phyloP scores from a whole-genome alignment of 2,113 vertebrate species.

The Hemibagrus wyckioides region DNA sequence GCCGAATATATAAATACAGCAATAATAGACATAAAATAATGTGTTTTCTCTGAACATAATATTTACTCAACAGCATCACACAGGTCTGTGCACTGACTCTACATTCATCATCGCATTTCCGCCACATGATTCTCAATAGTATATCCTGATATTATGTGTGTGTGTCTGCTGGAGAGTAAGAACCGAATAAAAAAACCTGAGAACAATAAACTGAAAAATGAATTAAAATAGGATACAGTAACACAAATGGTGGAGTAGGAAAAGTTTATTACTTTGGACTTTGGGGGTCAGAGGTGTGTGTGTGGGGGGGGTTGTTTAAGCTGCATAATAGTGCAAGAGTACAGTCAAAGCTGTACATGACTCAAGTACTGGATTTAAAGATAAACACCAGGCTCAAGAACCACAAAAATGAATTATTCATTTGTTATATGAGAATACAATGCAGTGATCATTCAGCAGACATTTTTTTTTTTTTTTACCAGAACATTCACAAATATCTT shows the following conservation, averaged over 20 bases:
- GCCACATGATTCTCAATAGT: slow-evolving; percentile 16
- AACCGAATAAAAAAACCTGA: slow-evolving; percentile 24
- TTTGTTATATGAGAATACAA: background rate
- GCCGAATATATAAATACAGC: background rate
- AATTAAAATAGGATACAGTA: slow-evolving; percentile 53
- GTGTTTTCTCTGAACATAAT: background rate
- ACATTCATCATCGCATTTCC: background rate
- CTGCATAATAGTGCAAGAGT: slow-evolving; percentile 30
- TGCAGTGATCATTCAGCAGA: background rate
- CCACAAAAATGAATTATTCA: background rate
- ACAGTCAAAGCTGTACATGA: slow-evolving; percentile 15
- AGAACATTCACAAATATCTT: slow-evolving; percentile 19
- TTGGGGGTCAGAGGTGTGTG: background rate
- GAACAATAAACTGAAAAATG: background rate
- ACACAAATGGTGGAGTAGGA: slow-evolving; percentile 54
- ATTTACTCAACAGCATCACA: slow-evolving; percentile 23
- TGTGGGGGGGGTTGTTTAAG: slow-evolving; percentile 7
- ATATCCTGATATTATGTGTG: slow-evolving; percentile 40
- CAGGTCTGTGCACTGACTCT: background rate
- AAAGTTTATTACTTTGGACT: slow-evolving; percentile 58
- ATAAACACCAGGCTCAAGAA: slow-evolving; percentile 24
- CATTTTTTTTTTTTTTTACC: background rate
- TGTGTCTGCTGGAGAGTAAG: slow-evolving; percentile 36
- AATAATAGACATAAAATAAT: background rate
- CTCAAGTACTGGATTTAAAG: slow-evolving; percentile 57